These are phyloP conservation scores for Exephanes ischioxanthus DNA, from an alignment of 2,888 invertebrate genomes.

Conservation along the genomic window DNA sequence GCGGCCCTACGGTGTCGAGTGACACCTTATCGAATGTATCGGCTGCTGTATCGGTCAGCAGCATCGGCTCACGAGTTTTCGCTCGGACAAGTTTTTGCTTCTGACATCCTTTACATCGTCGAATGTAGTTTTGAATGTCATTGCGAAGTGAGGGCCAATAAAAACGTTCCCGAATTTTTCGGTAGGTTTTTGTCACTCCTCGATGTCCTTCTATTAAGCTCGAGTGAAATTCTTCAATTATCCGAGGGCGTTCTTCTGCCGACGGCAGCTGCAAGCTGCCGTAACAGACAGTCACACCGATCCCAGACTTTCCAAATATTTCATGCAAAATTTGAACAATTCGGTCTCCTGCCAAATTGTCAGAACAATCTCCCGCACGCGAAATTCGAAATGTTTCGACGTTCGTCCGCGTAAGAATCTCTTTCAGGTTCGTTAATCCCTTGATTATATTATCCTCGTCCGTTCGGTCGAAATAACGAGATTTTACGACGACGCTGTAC, in stretches of 20 bases:
- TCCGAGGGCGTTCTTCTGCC: not conserved
- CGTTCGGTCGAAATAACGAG: not conserved
- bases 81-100: conserved; percentile 51
- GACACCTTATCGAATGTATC: conserved; percentile 58
- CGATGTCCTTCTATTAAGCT: conserved; percentile 68
- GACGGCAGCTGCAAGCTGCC: not conserved
- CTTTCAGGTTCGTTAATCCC: not conserved
- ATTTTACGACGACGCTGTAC: not conserved
- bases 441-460: not conserved
- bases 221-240: not conserved
- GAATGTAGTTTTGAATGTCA: conserved; percentile 61
- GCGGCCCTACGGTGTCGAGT: conserved; percentile 61
- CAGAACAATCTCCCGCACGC: not conserved
- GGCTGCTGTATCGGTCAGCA: conserved; percentile 56
- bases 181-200: conserved; percentile 67
- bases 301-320: not conserved
- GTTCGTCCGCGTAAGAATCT: not conserved
- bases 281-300: not conserved
- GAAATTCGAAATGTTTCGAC: not conserved
- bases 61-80: conserved; percentile 63
- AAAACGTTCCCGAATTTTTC: conserved; percentile 56
- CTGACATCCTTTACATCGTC: conserved; percentile 59
- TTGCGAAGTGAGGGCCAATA: conserved; percentile 66
- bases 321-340: not conserved
- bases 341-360: not conserved